These are phyloP conservation scores for Pyrrhosoma nymphula DNA, from an alignment of 2,888 invertebrate species.

Conservation along the genomic window DNA sequence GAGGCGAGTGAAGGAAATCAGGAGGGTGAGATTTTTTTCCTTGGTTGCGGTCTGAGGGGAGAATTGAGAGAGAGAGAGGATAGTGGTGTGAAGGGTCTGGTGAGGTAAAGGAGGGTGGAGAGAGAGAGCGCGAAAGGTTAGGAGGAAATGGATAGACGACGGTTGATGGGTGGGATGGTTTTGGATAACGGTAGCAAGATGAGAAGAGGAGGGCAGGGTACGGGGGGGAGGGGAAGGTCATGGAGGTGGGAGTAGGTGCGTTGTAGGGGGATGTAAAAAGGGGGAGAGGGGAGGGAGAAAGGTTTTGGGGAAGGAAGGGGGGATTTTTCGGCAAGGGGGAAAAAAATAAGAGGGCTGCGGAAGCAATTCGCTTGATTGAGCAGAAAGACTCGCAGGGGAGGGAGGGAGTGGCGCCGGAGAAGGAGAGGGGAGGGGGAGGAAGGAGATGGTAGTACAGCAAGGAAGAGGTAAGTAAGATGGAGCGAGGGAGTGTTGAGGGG, in stretches of 20 bases:
- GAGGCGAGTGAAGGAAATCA: not conserved
- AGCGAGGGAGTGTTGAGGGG: not conserved
- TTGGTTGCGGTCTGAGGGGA: slow-evolving; percentile 74
- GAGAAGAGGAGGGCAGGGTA: not conserved
- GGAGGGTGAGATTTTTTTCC: slow-evolving; percentile 63
- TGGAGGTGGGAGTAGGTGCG: not conserved
- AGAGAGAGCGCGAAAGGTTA: slow-evolving; percentile 69
- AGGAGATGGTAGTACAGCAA: slow-evolving; percentile 40
- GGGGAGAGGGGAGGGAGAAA: not conserved
- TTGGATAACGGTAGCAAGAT: not conserved
- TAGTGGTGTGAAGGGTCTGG: slow-evolving; percentile 75
- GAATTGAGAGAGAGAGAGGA: slow-evolving; percentile 73
- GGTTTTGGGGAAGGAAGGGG: not conserved
- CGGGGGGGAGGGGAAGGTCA: not conserved
- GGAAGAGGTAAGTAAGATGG: slow-evolving; percentile 22
- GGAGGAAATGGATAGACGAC: slow-evolving; percentile 43
- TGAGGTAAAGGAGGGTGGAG: slow-evolving; percentile 74
- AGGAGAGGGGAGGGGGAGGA: not conserved
- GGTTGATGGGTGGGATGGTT: slow-evolving; percentile 42
- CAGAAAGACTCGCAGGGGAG: slow-evolving; percentile 54
- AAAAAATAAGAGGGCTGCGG: slow-evolving; percentile 54
- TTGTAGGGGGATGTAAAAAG: not conserved
- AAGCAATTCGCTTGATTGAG: slow-evolving; percentile 66
- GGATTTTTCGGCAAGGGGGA: slow-evolving; percentile 21
- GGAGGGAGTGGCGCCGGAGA: not conserved